Evolutionary conservation across 2,797 vertebrate species (phyloP).

Genomic region (Mastacembelus armatus): DNA sequence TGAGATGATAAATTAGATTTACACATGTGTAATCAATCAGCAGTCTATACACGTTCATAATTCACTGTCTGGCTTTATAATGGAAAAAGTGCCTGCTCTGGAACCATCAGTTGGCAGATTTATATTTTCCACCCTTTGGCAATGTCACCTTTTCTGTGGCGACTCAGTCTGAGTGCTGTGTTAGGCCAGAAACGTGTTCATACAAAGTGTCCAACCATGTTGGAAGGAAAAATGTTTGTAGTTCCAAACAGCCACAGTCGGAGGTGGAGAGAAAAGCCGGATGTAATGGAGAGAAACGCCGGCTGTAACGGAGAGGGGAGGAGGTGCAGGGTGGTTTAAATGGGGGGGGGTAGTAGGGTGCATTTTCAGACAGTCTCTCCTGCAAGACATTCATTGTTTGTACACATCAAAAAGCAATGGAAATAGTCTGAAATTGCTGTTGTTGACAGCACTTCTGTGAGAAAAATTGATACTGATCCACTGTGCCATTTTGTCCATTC

Average conservation of each 20-base stretch:
- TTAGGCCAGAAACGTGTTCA: neutral
- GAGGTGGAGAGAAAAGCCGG: neutral
- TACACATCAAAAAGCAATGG: too few relatives aligned
- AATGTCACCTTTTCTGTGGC: neutral
- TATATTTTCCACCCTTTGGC: neutral
- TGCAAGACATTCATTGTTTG: neutral
- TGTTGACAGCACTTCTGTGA: too few relatives aligned
- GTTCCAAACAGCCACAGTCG: neutral
- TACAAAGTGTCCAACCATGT: neutral
- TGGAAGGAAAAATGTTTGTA: neutral
- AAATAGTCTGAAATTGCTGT: too few relatives aligned
- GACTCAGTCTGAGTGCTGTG: neutral
- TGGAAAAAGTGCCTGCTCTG: constrained; percentile 25
- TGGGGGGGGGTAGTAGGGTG: neutral
- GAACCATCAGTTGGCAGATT: neutral
- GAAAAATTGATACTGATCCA: too few relatives aligned
- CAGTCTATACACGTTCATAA: constrained; percentile 12
- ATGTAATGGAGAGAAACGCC: neutral
- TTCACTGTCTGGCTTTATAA: constrained; percentile 28
- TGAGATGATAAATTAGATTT: constrained; percentile 18
- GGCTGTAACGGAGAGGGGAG: neutral
- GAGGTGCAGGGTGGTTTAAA: neutral
- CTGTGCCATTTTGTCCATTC: too few relatives aligned
- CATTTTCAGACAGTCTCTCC: neutral
- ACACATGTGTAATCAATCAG: constrained; percentile 37